Evolutionary conservation across 2,113 vertebrate genomes (phyloP).

Genomic region (Pterophyllum scalare): DNA sequence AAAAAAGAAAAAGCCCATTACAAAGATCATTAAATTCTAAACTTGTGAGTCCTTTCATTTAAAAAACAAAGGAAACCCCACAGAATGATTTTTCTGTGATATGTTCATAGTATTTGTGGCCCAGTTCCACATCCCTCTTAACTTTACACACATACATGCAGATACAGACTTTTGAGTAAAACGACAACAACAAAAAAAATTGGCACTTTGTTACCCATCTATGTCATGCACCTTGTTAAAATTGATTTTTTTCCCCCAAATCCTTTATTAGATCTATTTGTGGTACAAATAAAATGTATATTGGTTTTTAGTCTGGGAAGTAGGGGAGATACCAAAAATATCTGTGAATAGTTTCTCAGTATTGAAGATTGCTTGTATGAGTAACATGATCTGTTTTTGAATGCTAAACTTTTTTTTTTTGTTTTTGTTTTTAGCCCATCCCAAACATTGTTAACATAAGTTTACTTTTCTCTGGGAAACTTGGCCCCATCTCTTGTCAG

Average conservation of each 20-base stretch:
- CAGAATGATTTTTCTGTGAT: conserved; percentile 68
- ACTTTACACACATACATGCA: conserved; percentile 26
- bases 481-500: conserved; percentile 55
- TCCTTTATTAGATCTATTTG: conserved; percentile 80
- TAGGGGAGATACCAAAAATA: conserved; percentile 77
- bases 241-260: conserved; percentile 77
- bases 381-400: conserved; percentile 59
- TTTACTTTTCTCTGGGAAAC: conserved; percentile 70
- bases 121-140: conserved; percentile 65
- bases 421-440: conserved; percentile 42
- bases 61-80: conserved; percentile 45
- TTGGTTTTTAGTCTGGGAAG: conserved; percentile 75
- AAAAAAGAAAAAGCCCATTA: conserved; percentile 50
- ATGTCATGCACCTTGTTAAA: conserved; percentile 83
- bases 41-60: conserved; percentile 63
- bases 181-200: conserved; percentile 39
- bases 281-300: conserved; percentile 80
- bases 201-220: conserved; percentile 81
- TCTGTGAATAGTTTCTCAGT: conserved; percentile 78
- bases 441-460: conserved; percentile 61
- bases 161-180: conserved; percentile 56
- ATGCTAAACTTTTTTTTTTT: conserved; percentile 45
- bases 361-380: conserved; percentile 73
- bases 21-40: conserved; percentile 70
- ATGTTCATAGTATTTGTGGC: conserved; percentile 73